phyloP scores from a whole-genome alignment of 2,113 vertebrate species.

The Ophiodon elongatus region DNA sequence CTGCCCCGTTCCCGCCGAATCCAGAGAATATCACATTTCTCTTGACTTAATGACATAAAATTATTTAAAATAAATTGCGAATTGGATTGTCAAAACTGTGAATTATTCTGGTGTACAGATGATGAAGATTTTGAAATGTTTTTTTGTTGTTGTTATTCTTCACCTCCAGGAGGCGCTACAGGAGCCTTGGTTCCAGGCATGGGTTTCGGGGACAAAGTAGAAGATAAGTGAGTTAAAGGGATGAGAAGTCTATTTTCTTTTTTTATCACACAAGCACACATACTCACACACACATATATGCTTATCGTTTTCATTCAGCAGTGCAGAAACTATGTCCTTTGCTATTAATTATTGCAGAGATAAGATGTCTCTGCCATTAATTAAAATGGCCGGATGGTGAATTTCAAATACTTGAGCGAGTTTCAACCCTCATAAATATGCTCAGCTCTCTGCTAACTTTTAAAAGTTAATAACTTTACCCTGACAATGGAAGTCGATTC shows the following conservation, averaged over 20 bases:
- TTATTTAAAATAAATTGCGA: no score
- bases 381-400: constrained; percentile 56
- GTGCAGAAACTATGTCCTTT: constrained; percentile 40
- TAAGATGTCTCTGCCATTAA: constrained; percentile 49
- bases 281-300: not conserved
- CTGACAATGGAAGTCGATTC: not conserved
- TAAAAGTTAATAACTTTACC: constrained; percentile 51
- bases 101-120: not conserved
- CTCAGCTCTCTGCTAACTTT: constrained; percentile 23
- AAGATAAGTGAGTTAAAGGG: constrained; percentile 31
- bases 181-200: not conserved
- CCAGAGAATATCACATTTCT: no score
- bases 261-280: constrained; percentile 9
- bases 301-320: constrained; percentile 13
- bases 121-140: not conserved
- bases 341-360: constrained; percentile 50
- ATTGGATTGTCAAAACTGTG: no score
- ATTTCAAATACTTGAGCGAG: constrained; percentile 31
- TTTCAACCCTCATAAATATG: constrained; percentile 36
- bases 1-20: no score
- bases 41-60: no score
- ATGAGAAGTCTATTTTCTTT: constrained; percentile 28
- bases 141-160: no score
- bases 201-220: constrained; percentile 8
- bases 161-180: no score